These are phyloP conservation scores for Galagoides demidoff DNA, from an alignment of 2,797 vertebrate genomes.

Conservation along the genomic window DNA sequence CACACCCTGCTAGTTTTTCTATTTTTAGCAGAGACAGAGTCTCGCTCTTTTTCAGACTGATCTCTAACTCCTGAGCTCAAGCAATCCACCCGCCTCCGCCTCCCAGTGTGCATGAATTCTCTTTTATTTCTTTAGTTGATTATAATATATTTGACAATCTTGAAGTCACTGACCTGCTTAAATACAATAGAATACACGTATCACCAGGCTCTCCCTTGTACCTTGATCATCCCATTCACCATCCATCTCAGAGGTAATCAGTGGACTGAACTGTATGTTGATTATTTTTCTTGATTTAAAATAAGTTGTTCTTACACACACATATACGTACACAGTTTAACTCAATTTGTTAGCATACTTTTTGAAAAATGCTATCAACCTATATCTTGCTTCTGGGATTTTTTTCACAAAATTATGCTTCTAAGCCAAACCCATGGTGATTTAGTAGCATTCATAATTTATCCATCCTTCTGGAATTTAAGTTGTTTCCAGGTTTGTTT, in stretches of 20 bases:
- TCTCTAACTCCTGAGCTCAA: no score
- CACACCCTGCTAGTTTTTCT: no score
- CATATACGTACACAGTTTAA: neutral
- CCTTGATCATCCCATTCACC: neutral
- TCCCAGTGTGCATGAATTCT: no score
- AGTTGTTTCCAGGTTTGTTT: neutral
- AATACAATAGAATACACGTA: no score
- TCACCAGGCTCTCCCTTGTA: neutral
- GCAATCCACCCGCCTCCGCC: no score
- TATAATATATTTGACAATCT: neutral
- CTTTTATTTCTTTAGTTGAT: neutral
- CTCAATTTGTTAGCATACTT: neutral
- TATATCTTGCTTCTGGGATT: neutral
- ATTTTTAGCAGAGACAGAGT: no score
- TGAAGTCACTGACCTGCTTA: neutral
- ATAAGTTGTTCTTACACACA: neutral
- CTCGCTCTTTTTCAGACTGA: no score
- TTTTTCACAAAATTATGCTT: neutral
- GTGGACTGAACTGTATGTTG: neutral
- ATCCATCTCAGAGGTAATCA: neutral
- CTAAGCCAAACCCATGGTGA: neutral
- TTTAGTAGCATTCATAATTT: neutral
- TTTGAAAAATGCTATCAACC: neutral
- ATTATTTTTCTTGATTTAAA: neutral
- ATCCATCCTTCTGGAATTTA: neutral